Evolutionary conservation across 2,113 vertebrate species (phyloP), one percentile per base, ranked within the genome.

Genomic region (Nibea albiflora): DNA sequence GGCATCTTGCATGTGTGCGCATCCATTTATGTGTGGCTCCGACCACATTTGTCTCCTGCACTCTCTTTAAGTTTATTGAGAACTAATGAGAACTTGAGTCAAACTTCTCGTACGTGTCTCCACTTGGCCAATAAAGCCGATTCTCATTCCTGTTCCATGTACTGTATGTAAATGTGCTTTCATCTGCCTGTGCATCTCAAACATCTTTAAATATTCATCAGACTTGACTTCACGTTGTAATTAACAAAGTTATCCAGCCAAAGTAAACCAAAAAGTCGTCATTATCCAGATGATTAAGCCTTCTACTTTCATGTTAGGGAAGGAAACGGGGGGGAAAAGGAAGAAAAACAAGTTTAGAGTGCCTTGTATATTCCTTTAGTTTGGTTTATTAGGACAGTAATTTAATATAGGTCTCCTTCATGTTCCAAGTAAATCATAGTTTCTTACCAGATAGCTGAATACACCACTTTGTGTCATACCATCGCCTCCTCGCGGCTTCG

Each of bases 241-340:
- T 72, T 71, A 57, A 70, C 10, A 58, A 54, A 78, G 68, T 67
- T 57, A 67, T 26, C 12, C n/a, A 65, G 22, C n/a, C 63, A 79
- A 64, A 64, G 57, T 70, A 44, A 65, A 57, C 14, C 28, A 70
- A 49, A 73, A 73, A 64, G 26, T 47, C 64, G 73, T 63, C 69
- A 64, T 74, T 58, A 70, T 58, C 44, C 44, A 53, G 42, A 83
- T 70, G 35, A 74, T n/a, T 56, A 67, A 49, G 9, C 56, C 42
- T 57, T 31, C 28, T 22, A 28, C n/a, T 63, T 69, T 63, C 22
- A 75, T 69, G 49, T 57, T 15, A 5, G 2, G 17, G 26, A n/a
- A 42, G 11, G 12, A 42, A 31, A 76, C 3, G 5, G 0, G 31
- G 31, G 5, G 1, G 5, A 39, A 8, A 39, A 35, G 31, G 31